phyloP scores from a whole-genome alignment of 2,797 vertebrate species.

The Tadarida brasiliensis region DNA sequence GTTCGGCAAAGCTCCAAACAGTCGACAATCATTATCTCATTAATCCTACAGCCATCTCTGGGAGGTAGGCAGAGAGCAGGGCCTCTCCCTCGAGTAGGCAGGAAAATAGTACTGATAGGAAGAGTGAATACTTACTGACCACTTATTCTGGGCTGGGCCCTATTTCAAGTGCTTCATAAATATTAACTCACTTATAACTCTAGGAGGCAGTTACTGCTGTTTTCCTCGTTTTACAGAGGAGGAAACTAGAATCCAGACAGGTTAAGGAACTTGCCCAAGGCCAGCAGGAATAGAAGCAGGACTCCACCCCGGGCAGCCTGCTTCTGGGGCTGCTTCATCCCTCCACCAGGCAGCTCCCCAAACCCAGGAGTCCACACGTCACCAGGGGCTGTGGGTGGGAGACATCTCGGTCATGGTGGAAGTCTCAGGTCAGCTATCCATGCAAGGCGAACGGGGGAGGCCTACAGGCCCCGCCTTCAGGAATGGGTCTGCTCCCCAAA shows the following conservation, averaged over 20 bases:
- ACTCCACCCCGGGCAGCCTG: not conserved
- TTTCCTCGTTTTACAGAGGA: not conserved
- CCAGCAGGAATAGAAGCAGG: not conserved
- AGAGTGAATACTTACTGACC: not conserved
- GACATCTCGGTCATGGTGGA: rapidly evolving
- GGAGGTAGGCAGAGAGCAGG: slow-evolving; percentile 20
- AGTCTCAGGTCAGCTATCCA: rapidly evolving
- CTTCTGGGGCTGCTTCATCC: no score
- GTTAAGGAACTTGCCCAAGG: not conserved
- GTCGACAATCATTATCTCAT: slow-evolving; percentile 53
- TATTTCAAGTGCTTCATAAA: not conserved
- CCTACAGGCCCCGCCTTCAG: rapidly evolving
- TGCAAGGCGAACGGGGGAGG: not conserved
- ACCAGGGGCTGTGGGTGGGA: not conserved
- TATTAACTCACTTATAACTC: not conserved
- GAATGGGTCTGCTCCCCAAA: not conserved
- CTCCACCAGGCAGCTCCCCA: not conserved
- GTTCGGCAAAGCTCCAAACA: slow-evolving; percentile 63
- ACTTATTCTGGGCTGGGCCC: not conserved
- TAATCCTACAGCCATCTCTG: slow-evolving; percentile 41
- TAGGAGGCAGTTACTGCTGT: not conserved
- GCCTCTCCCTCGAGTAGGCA: not conserved
- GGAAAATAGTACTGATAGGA: not conserved
- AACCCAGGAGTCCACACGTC: not conserved
- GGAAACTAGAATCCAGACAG: not conserved